Evolutionary conservation across 2,888 invertebrate species (phyloP).

Genomic region (Chrysolina haemoptera): DNA sequence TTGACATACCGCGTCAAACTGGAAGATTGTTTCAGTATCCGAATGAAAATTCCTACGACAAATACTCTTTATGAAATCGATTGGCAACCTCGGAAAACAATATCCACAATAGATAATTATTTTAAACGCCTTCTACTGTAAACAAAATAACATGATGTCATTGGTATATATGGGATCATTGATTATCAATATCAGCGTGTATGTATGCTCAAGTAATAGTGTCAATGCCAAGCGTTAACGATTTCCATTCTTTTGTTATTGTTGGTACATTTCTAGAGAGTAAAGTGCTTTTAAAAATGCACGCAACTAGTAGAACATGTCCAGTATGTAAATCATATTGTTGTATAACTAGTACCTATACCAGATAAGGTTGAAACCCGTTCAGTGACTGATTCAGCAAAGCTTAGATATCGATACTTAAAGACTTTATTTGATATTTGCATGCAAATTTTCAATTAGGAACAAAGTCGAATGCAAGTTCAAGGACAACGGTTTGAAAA

Average conservation of each 20-base stretch:
- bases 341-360: constrained; percentile 12
- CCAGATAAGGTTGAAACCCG: constrained; percentile 7
- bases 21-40: too few relatives aligned
- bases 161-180: constrained; percentile 7
- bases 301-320: not conserved
- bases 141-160: not conserved
- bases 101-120: constrained; percentile 2
- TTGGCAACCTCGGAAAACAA: not conserved
- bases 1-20: too few relatives aligned
- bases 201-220: constrained; percentile 17
- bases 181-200: constrained; percentile 12
- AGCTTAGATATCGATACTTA: not conserved
- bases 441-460: too few relatives aligned
- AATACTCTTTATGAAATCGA: too few relatives aligned
- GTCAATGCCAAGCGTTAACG: constrained; percentile 25
- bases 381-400: not conserved
- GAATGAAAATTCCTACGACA: too few relatives aligned
- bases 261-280: not conserved
- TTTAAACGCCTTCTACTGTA: not conserved
- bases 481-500: too few relatives aligned
- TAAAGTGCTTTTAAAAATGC: constrained; percentile 8
- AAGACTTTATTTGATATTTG: too few relatives aligned
- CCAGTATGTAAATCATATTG: constrained; percentile 14
- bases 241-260: constrained; percentile 16
- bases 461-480: too few relatives aligned